phyloP scores from a whole-genome alignment of 2,113 vertebrate species.

The Hystrix brachyura region DNA sequence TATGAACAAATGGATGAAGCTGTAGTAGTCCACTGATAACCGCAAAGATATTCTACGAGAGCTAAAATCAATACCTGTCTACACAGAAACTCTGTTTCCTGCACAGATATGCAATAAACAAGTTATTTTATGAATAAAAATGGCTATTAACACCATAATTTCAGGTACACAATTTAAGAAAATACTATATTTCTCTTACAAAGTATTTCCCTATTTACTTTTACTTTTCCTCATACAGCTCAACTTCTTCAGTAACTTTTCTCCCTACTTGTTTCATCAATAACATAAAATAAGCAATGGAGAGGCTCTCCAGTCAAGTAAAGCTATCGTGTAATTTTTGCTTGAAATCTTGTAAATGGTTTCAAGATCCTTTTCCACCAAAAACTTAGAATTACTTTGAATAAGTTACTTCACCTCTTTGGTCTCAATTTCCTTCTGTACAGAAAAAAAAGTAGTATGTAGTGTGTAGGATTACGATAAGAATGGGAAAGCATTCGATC shows the following conservation, averaged over 20 bases:
- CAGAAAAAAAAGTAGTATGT: neutral
- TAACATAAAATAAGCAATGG: neutral
- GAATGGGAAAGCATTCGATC: neutral
- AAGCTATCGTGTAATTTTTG: neutral
- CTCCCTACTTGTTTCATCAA: neutral
- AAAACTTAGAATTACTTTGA: neutral
- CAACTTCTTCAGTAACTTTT: neutral
- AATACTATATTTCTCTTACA: neutral
- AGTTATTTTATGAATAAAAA: constrained; percentile 18
- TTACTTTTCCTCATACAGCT: neutral
- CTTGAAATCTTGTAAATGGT: neutral
- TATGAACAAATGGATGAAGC: neutral
- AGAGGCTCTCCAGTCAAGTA: neutral
- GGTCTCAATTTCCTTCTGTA: neutral
- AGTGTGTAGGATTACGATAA: neutral
- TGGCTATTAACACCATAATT: neutral
- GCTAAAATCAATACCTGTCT: neutral
- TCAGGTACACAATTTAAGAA: neutral
- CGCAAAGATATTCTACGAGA: neutral
- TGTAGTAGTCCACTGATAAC: neutral
- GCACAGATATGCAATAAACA: neutral
- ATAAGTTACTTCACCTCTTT: neutral
- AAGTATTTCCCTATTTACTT: neutral
- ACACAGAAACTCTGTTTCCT: neutral
- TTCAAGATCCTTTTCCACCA: neutral